Base-by-base conservation (phyloP, 2,888 invertebrate species). In the Drosophila longiperda region DNA sequence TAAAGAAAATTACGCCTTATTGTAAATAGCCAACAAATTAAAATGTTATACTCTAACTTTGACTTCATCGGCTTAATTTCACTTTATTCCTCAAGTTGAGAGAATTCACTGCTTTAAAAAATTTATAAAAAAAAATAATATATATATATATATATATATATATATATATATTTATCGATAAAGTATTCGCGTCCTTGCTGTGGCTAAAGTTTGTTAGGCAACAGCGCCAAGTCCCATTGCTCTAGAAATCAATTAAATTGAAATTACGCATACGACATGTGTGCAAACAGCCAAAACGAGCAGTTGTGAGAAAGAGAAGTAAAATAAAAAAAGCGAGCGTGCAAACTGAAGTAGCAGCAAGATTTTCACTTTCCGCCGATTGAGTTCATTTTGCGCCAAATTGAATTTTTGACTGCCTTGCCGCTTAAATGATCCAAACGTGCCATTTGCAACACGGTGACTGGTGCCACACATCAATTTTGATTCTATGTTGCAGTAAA, bases 181-280 rank as follows among this genome's bases (percentile, higher is more conserved):
- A 58, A 65, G 54, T 40, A 59, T 49, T 70, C 57, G 45, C 66
- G 83, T 68, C 63, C 75, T 71, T 78, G 75, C 54, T 50, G 67
- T 65, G 69, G 60, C 42, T 61, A 75, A 87, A 86, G 76, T 84
- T 85, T 75, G 59, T 62, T 73, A 67, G 66, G 65, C 62, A 63
- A 29, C 57, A 55, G 68, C 57, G 58, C 53, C 63, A 59, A 70
- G 69, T 73, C 68, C 66, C 66, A 67, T 67, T 79, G 74, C 82
- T 65, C 75, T 72, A 53, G 63, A 83, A 87, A 87, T 87, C 88
- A 87, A 87, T 87, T 87, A 83, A 88, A 82, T 75, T 80, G 75
- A 88, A 87, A 87, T 86, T 84, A 86, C 86, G 87, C 76, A 87
- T 87, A 86, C 84, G 84, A 73, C 86, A 87, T 83, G 83, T 86